Evolutionary conservation across 2,888 invertebrate genomes (phyloP), one percentile per base, ranked within the genome.

Genomic region (Sussaba pulchella): DNA sequence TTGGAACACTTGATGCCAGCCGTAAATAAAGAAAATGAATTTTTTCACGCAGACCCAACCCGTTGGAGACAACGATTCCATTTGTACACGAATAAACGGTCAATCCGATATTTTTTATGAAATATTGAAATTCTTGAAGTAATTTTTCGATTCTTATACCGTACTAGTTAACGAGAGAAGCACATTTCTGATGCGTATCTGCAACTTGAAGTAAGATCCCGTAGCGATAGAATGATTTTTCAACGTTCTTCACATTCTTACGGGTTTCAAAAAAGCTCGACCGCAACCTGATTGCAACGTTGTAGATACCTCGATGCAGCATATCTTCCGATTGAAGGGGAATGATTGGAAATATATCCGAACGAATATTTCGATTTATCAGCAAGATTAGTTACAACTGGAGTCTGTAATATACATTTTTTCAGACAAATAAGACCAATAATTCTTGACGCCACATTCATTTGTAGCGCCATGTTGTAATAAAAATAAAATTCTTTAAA

Each of bases 41-140:
- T 59, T 63, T n/a, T 57, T 36, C 36, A 45, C 21, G 31, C 50
- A 31, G 17, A 17, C 19, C 10, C 36, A 17, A 50, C 9, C 41
- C 12, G 66, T 59, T 17, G 45, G 31, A n/a, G 26, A 36, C 12
- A 39, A 9, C 21, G 39, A 31, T 45, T 64, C 54, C 14, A 45
- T 77, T 77, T 71, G 64, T 77, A 71, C 14, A 45, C 9, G 52
- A 31, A 39, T 17, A 57, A 54, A 70, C 59, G 69, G 69, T n/a
- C 41, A 26, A 66, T 50, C 54, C 71, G 50, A 45, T 80, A 75
- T 80, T 71, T 79, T 75, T n/a, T 75, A 47, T 64, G n/a, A 57
- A 61, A 71, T 59, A 26, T 66, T 72, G n/a, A 63, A 39, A 17
- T n/a, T n/a, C 63, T 9, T 39, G 31, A 52, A 61, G 10, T 41